phyloP scores from a whole-genome alignment of 2,113 vertebrate genomes.

The Caracal caracal region DNA sequence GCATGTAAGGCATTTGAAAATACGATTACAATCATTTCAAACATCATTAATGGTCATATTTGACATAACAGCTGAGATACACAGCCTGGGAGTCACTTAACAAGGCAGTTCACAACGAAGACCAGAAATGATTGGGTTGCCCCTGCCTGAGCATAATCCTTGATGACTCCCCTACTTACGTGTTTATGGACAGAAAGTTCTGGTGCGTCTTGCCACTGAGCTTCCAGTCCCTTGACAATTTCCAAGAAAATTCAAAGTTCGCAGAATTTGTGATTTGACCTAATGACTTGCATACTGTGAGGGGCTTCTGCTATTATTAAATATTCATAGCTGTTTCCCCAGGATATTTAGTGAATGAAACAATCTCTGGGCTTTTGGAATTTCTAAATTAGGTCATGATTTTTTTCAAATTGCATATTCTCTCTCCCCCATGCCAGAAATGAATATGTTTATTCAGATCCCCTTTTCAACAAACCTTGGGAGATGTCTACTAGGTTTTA shows the following conservation, averaged over 20 bases:
- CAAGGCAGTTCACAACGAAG: not conserved
- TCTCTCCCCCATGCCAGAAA: not conserved
- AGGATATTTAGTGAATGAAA: not conserved
- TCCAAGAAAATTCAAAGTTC: not conserved
- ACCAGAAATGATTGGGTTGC: not conserved
- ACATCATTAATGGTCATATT: not conserved
- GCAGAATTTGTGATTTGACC: not conserved
- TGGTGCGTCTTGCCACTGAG: not conserved
- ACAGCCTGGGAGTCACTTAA: not conserved
- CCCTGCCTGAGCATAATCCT: not conserved
- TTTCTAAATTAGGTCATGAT: not conserved
- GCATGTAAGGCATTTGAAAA: not conserved
- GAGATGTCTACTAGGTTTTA: not conserved
- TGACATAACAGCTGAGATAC: not conserved
- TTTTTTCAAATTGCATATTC: not conserved
- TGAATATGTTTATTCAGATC: not conserved
- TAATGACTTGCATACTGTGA: not conserved
- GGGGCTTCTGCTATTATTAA: not conserved
- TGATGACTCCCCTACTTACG: fast-evolving
- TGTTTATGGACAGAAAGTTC: not conserved
- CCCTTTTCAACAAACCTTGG: not conserved
- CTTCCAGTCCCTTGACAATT: not conserved
- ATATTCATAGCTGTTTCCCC: not conserved
- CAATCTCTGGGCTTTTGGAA: not conserved
- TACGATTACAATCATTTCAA: not conserved